Base-by-base conservation (phyloP, 2,797 vertebrate species). In the Chloroceryle amazona region DNA sequence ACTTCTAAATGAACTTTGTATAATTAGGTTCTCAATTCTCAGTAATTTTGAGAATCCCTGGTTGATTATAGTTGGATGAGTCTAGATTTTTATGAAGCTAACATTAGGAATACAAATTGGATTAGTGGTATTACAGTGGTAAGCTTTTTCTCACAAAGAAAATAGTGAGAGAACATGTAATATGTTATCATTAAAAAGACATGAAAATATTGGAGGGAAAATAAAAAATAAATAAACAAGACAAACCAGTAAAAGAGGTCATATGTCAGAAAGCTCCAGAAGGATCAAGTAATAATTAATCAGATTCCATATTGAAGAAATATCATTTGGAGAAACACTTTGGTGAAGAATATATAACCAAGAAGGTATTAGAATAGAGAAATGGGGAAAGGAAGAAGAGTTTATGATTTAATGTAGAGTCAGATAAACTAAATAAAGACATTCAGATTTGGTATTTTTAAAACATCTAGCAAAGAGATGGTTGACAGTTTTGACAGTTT, bases 21-120 rank as follows among this genome's bases (percentile, higher is more conserved):
- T 96, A 95, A 96, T 96, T 96, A 90, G 49, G 58, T 90, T 97
- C 94, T 96, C 94, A 94, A 81, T 97, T 95, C 76, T 95, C 58
- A 89, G 75, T 93, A 90, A 96, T 96, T 95, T 70, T 91, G 70
- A 94, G 85, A 90, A 90, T 94, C 94, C 82, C 91, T 86, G 55
- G 91, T 70, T 95, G 85, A 95, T 96, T 91, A 79, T 78, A 83
- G 75, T 86, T 93, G 65, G 39, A 88, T 62, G 91, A 91, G 65
- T 89, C 26, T 44, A 83, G 75, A 81, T 91, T 97, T 96, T 97
- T 94, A 89, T 93, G 81, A 93, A 76, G 79, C 61, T 72, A 87
- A 78, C 75, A 79, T 87, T 88, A 95, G 18, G 86, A 96, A 86
- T 93, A 95, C 84, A 94, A 96, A 93, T 95, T 96, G 81, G 57